phyloP scores from a whole-genome alignment of 1,140 invertebrate species.

The Trichoplusia ni region DNA sequence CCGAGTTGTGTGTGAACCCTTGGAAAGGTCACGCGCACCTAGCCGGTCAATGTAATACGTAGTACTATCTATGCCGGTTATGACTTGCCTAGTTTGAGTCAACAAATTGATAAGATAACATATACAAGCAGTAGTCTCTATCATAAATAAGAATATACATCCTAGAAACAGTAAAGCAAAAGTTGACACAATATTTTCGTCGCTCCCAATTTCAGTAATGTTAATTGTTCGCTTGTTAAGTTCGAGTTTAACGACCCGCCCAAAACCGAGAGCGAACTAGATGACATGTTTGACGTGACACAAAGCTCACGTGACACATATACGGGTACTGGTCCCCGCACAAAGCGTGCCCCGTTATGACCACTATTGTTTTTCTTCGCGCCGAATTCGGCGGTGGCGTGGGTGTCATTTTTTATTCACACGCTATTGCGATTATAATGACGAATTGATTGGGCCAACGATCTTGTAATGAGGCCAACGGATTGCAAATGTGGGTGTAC shows the following conservation, averaged over 20 bases:
- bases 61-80: no score
- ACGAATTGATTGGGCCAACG: constrained; percentile 69
- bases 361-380: constrained; percentile 65
- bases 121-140: no score
- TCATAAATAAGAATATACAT: background rate
- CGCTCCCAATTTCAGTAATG: constrained; percentile 24
- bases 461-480: constrained; percentile 57
- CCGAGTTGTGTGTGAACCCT: no score
- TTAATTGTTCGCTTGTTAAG: constrained; percentile 19
- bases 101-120: no score
- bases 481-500: constrained; percentile 61
- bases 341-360: constrained; percentile 61
- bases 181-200: constrained; percentile 28
- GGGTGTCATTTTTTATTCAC: constrained; percentile 63
- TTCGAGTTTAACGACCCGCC: constrained; percentile 33
- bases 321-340: constrained; percentile 59
- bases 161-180: background rate
- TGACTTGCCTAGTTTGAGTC: no score
- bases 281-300: constrained; percentile 53
- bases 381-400: constrained; percentile 59
- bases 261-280: constrained; percentile 34
- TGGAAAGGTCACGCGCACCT: no score
- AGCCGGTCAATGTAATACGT: no score
- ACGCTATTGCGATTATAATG: constrained; percentile 65
- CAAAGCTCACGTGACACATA: constrained; percentile 61